Base-by-base conservation (phyloP, 2,888 invertebrate genomes). In the Villa cingulata region DNA sequence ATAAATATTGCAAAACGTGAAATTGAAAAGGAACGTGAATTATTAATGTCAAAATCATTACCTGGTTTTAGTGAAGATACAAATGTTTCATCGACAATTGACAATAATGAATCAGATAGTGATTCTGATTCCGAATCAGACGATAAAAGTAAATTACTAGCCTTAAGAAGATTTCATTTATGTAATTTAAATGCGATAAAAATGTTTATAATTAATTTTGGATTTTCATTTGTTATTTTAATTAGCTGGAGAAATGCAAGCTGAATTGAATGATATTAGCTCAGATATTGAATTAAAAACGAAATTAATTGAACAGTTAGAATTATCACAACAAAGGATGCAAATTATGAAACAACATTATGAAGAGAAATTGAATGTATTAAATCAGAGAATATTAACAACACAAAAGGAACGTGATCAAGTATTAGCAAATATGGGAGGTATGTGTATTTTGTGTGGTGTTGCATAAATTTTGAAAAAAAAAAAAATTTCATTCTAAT, bases 201-300 rank as follows among this genome's bases (percentile, higher is more conserved):
- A n/a, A n/a, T n/a, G n/a, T n/a, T n/a, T n/a, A n/a, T 18, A 12
- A 9, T n/a, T 38, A 38, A 16, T 47, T 43, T 47, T 45, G 32
- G n/a, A 32, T 16, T 37, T 20, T 46, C 16, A 48, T 47, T 45
- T 49, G n/a, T n/a, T n/a, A n/a, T n/a, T n/a, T n/a, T n/a, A n/a
- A 63, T 65, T 57, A 62, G 73, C 74, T 47, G 72, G 74, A 51
- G 74, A 72, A 39, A 77, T 79, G 37, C 77, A 86, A 55, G 85
- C 86, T 29, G 89, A 94, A 63, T 71, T 97, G 50, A 86, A 90
- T 15, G 85, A 86, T 12, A 71, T 97, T 16, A 92, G 90, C 48
- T 86, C 86, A 41, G 92, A 96, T 67, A 96, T 97, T 55, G 88
- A 88, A 62, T 86, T 94, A 47, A 97, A 97, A 65, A 87, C 94